phyloP scores from a whole-genome alignment of 2,797 vertebrate species.

The Sarcoramphus papa region DNA sequence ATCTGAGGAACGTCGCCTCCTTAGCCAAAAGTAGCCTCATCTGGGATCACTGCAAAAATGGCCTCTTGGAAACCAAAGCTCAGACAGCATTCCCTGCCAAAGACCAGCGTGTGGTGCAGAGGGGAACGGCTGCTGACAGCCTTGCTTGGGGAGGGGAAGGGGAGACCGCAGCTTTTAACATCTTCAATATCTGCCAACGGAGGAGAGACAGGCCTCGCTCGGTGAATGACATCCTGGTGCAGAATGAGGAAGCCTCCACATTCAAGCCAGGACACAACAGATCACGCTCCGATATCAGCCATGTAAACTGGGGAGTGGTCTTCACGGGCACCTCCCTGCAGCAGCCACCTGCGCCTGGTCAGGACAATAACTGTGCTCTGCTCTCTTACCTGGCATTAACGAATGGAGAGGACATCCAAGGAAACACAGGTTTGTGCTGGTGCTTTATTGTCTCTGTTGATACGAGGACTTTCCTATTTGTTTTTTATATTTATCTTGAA shows the following conservation, averaged over 20 bases:
- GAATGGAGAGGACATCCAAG: conserved; percentile 70
- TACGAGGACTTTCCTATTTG: background rate
- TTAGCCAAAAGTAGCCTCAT: conserved; percentile 65
- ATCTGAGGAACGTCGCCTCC: conserved; percentile 62
- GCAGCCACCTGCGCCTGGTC: conserved; percentile 20
- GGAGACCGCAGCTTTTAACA: conserved; percentile 75
- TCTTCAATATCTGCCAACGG: conserved; percentile 84
- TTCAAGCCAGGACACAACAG: conserved; percentile 91
- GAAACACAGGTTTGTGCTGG: conserved; percentile 75
- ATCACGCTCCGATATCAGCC: conserved; percentile 85
- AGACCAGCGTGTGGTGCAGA: conserved; percentile 68
- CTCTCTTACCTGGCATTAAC: conserved; percentile 57
- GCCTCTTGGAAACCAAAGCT: conserved; percentile 76
- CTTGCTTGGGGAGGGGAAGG: conserved; percentile 75
- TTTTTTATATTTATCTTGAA: background rate
- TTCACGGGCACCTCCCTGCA: conserved; percentile 60
- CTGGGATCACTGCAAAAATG: conserved; percentile 78
- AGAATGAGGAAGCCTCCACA: conserved; percentile 78
- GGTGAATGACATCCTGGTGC: conserved; percentile 88
- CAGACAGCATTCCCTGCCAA: conserved; percentile 71
- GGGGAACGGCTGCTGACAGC: conserved; percentile 65
- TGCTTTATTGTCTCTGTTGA: background rate
- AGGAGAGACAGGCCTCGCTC: conserved; percentile 90
- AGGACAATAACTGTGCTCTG: conserved; percentile 52
- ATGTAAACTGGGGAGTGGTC: conserved; percentile 69